Evolutionary conservation across 2,888 invertebrate species (phyloP).

Genomic region (Thera obeliscata): DNA sequence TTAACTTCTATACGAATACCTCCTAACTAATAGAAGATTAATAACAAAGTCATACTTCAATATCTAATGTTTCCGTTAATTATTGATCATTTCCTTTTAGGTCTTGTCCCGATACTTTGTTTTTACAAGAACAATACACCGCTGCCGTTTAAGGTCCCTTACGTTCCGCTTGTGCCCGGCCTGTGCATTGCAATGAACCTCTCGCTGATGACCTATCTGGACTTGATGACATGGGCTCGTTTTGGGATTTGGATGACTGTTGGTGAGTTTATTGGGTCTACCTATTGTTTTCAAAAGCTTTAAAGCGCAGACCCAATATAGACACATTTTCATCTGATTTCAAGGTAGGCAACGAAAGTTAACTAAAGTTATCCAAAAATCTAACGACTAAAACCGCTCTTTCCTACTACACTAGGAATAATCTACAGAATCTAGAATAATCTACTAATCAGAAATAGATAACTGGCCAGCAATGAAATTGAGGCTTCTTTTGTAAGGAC

Average conservation of each 20-base stretch:
- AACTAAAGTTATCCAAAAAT: too few species aligned
- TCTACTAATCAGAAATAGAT: too few species aligned
- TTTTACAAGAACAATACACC: conserved; percentile 90
- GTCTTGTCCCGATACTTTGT: conserved; percentile 89
- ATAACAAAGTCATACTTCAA: too few species aligned
- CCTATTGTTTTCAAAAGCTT: neutral
- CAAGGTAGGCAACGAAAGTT: too few species aligned
- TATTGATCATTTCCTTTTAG: conserved; percentile 60
- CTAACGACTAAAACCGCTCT: too few species aligned
- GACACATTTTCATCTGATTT: neutral
- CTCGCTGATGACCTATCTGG: conserved; percentile 92
- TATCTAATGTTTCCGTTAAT: neutral
- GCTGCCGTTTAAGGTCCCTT: conserved; percentile 90
- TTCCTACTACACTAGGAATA: too few species aligned
- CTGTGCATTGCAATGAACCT: conserved; percentile 92
- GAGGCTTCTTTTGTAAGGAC: neutral
- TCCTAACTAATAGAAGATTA: too few species aligned
- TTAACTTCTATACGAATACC: too few species aligned
- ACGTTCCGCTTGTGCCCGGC: conserved; percentile 91
- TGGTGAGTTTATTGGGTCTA: conserved; percentile 77
- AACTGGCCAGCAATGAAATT: too few species aligned
- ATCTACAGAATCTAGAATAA: too few species aligned
- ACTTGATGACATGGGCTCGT: conserved; percentile 91
- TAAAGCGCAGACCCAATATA: neutral
- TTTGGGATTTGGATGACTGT: conserved; percentile 94